Percentiles rank a stretch among this genome's conserved stretches.
phyloP scores from a whole-genome alignment of 2,113 vertebrate genomes.

The Rhodinocichla rosea region DNA sequence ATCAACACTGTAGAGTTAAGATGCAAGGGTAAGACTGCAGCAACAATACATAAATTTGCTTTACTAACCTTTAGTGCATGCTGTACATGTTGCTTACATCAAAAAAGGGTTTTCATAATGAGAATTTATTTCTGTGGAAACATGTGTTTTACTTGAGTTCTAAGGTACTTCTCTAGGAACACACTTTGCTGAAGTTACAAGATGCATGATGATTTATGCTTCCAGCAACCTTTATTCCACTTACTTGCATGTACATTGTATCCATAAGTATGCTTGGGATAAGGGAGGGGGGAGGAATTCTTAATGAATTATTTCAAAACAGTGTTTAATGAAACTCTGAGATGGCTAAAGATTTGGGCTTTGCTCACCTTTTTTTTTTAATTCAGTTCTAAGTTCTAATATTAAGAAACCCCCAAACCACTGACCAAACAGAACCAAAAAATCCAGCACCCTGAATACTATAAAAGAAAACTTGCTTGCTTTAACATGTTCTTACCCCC shows the following conservation, averaged over 20 bases:
- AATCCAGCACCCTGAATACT: not conserved
- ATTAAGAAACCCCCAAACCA: not conserved
- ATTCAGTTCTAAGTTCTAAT: not conserved
- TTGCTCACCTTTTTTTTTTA: not conserved
- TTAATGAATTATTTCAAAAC: not conserved
- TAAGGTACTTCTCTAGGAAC: constrained; percentile 15
- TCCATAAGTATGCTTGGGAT: not conserved
- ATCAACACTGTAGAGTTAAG: not conserved
- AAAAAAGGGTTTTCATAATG: not conserved
- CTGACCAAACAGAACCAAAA: not conserved
- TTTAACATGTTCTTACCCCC: not conserved
- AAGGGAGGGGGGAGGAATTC: not conserved
- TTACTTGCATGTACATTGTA: not conserved
- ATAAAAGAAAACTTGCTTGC: not conserved
- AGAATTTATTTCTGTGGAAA: not conserved
- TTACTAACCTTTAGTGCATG: constrained; percentile 73
- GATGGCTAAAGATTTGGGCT: not conserved
- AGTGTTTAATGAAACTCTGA: not conserved
- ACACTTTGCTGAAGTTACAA: constrained; percentile 11
- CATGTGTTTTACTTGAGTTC: not conserved
- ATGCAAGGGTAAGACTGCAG: not conserved
- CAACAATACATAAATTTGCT: constrained; percentile 7
- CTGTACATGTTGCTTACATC: not conserved
- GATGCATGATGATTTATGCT: constrained; percentile 8
- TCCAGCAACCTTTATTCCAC: not conserved